These are phyloP conservation scores for Ophioderma brevispina DNA, from an alignment of 35 echinoderm and acorn worm genomes.

Conservation along the genomic window DNA sequence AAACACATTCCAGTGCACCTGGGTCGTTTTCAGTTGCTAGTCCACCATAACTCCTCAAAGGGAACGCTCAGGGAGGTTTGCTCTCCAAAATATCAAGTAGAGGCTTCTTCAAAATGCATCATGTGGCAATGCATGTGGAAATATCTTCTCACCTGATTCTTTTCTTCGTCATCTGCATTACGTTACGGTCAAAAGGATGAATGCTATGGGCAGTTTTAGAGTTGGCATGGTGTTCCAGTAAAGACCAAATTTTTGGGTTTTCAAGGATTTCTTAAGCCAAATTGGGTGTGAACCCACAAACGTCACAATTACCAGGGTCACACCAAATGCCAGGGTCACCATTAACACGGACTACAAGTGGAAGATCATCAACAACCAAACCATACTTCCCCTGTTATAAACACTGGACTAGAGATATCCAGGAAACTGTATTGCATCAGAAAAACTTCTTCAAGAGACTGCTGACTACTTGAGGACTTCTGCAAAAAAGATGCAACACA, in stretches of 20 bases:
- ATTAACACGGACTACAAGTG: background rate
- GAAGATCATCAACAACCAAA: background rate
- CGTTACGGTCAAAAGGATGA: constrained; percentile 49
- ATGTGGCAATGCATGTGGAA: constrained; percentile 74
- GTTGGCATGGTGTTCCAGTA: constrained; percentile 54
- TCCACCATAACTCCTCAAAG: constrained; percentile 35
- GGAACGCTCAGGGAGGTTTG: constrained; percentile 60
- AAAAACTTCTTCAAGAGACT: constrained; percentile 53
- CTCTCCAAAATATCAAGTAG: constrained; percentile 55
- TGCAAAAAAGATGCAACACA: constrained; percentile 39
- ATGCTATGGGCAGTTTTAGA: constrained; percentile 46
- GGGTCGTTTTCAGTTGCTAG: constrained; percentile 35
- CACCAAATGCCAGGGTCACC: background rate
- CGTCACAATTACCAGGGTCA: background rate
- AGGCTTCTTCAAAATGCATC: constrained; percentile 69
- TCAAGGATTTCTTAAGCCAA: constrained; percentile 58
- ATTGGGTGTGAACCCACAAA: background rate
- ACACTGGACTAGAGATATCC: constrained; percentile 9
- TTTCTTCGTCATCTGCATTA: constrained; percentile 74
- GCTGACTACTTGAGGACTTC: constrained; percentile 52
- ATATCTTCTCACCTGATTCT: constrained; percentile 60
- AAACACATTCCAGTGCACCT: background rate
- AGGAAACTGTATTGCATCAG: constrained; percentile 49
- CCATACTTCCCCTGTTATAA: background rate
- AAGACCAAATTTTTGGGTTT: constrained; percentile 37